Conservation (phyloP, 37 sponge, comb jelly and placozoan genomes). For the Agelas oroides region DNA sequence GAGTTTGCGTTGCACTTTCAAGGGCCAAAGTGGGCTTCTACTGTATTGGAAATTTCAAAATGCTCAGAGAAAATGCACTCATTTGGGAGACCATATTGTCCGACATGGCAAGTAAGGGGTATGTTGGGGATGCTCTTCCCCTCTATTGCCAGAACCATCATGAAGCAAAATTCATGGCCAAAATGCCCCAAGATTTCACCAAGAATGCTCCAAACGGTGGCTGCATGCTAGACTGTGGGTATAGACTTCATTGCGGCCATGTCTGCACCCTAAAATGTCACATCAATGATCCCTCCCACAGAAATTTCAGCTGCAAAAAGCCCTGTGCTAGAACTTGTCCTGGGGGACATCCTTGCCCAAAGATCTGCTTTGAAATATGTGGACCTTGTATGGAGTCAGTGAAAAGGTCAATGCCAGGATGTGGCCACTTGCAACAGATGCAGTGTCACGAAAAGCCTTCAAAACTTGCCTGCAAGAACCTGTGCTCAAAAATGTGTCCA, state of each 20-base stretch:
- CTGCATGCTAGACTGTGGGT: slow-evolving; percentile 53
- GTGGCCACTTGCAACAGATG: slow-evolving; percentile 56
- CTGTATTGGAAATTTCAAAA: slow-evolving; percentile 87
- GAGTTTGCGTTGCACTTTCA: slow-evolving; percentile 95
- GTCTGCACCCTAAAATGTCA: slow-evolving; percentile 71
- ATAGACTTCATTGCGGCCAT: slow-evolving; percentile 82
- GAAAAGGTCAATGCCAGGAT: slow-evolving; percentile 35
- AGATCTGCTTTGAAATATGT: slow-evolving; percentile 14
- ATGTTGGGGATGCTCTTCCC: slow-evolving; percentile 51
- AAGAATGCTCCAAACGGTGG: slow-evolving; percentile 74
- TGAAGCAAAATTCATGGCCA: slow-evolving; percentile 33
- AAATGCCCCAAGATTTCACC: slow-evolving; percentile 47
- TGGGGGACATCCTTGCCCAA: slow-evolving; percentile 43
- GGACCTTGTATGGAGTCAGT: slow-evolving; percentile 36
- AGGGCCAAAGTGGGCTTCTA: slow-evolving; percentile 93
- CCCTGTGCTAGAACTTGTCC: slow-evolving; percentile 42
- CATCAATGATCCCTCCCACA: slow-evolving; percentile 59
- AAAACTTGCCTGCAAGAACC: slow-evolving; percentile 19
- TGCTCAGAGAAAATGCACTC: slow-evolving; percentile 45
- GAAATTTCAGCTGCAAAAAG: slow-evolving; percentile 60
- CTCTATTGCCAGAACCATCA: slow-evolving; percentile 86
- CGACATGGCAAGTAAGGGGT: slow-evolving; percentile 39
- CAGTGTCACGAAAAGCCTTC: slow-evolving; percentile 46
- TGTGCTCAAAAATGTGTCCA: slow-evolving; percentile 26
- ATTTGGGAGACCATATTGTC: slow-evolving; percentile 77